Evolutionary conservation across 2,113 vertebrate genomes (phyloP).

Genomic region (Machaerirhynchus nigripectus): DNA sequence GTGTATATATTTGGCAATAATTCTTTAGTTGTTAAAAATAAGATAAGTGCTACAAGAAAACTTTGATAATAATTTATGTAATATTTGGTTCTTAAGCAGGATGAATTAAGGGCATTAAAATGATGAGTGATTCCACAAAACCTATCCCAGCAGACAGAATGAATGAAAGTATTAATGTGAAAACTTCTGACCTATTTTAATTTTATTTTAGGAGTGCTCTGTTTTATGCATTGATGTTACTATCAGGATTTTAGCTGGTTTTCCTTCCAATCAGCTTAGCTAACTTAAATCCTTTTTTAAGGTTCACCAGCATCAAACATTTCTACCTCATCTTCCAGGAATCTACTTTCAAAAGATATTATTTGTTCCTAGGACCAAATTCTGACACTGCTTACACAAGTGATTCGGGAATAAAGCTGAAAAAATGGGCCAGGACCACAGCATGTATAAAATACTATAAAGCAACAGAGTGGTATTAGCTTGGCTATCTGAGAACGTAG

Average conservation of each 20-base stretch:
- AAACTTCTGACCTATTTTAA: slow-evolving; percentile 61
- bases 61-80: slow-evolving; percentile 44
- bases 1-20: slow-evolving; percentile 54
- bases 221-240: slow-evolving; percentile 27
- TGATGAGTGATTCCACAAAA: slow-evolving; percentile 41
- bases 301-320: slow-evolving; percentile 40
- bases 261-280: slow-evolving; percentile 57
- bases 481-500: neutral
- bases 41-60: slow-evolving; percentile 32
- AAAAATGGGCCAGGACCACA: neutral
- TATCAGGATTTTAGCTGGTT: slow-evolving; percentile 50
- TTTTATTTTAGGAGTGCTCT: slow-evolving; percentile 56
- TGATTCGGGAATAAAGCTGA: neutral
- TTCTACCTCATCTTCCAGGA: slow-evolving; percentile 34
- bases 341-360: slow-evolving; percentile 43
- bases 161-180: slow-evolving; percentile 55
- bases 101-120: slow-evolving; percentile 51
- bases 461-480: neutral
- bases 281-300: slow-evolving; percentile 44
- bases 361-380: neutral
- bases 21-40: slow-evolving; percentile 53
- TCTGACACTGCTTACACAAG: slow-evolving; percentile 17
- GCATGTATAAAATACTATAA: neutral
- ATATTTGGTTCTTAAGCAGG: slow-evolving; percentile 46
- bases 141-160: slow-evolving; percentile 25